Conservation (phyloP, 2,113 vertebrate genomes). For the Terrapene triunguis region DNA sequence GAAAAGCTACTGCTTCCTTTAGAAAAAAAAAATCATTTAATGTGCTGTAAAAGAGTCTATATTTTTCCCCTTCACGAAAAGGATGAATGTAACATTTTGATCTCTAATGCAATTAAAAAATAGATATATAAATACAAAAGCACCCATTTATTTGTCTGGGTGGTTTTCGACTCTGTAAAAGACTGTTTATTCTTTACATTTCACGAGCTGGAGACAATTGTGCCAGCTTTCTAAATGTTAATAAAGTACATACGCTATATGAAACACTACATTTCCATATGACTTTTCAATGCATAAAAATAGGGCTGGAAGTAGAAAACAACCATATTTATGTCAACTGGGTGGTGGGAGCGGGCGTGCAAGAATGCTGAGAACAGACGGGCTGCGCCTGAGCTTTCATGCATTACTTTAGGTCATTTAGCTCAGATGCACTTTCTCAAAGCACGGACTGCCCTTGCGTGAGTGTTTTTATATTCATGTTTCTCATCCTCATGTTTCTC, state of each 20-base stretch:
- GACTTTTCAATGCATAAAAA: background rate
- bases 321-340: background rate
- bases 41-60: constrained; percentile 74
- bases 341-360: background rate
- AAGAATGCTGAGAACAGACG: background rate
- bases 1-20: constrained; percentile 49
- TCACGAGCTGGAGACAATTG: constrained; percentile 9
- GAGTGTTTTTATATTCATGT: background rate
- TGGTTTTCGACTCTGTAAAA: constrained; percentile 44
- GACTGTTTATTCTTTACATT: constrained; percentile 24
- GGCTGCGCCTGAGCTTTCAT: background rate
- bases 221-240: constrained; percentile 33
- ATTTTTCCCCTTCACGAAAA: constrained; percentile 59
- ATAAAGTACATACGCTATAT: background rate
- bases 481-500: background rate
- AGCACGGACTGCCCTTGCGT: background rate
- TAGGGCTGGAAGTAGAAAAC: background rate
- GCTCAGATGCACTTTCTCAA: background rate
- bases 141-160: constrained; percentile 62
- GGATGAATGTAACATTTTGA: constrained; percentile 67
- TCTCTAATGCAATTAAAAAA: constrained; percentile 62
- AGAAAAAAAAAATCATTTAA: constrained; percentile 70
- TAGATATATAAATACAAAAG: constrained; percentile 12
- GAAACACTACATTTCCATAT: background rate
- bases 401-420: background rate